Evolutionary conservation across 2,888 invertebrate species (phyloP), one percentile per base, ranked within the genome.

Genomic region (Laothoe populi): DNA sequence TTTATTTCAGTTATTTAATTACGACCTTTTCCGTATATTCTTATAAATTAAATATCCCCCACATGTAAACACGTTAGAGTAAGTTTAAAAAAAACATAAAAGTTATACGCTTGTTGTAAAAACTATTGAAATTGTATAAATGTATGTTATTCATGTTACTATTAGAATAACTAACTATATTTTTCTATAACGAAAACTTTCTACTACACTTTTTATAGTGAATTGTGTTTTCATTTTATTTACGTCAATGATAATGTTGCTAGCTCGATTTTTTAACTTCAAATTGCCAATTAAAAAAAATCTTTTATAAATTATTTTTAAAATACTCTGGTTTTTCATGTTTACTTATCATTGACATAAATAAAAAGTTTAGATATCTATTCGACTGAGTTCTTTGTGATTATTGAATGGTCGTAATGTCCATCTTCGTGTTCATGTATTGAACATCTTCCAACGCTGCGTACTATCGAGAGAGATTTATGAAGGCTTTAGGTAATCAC

Each of bases 181-280:
- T 91, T 91, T 90, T 92, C 88, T 90, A 80, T 78, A 84, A 75
- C 74, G 75, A 75, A 81, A 83, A 83, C 86, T 89, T 90, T 89
- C 87, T 88, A 90, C 75, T 76, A 83, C 83, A 53, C 44, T 60
- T 63, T 59, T 31, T 60, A 60, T 57, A 57, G 44, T 24, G 38
- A 19, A 16, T 62, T 58, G 24, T 44, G 10, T 26, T 31, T 16
- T 16, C 10, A 48, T 42, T 58, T 40, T 58, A 23, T 62, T 62
- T 58, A 57, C 45, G 53, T 61, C 53, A 31, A 42, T 53, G 53
- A 46, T 48, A 60, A 46, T 53, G 53, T 53, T 53, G 31, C 53
- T 53, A 53, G 19, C 21, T 19, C 4, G 19, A 19, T 23, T 21
- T 21, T 1, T 26, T n/a, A n/a, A 1, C 26, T 49, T 26, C 31